Evolutionary conservation across 2,797 vertebrate species (phyloP), one percentile per base, ranked within the genome.

Genomic region (Oryzias dopingdopingensis): DNA sequence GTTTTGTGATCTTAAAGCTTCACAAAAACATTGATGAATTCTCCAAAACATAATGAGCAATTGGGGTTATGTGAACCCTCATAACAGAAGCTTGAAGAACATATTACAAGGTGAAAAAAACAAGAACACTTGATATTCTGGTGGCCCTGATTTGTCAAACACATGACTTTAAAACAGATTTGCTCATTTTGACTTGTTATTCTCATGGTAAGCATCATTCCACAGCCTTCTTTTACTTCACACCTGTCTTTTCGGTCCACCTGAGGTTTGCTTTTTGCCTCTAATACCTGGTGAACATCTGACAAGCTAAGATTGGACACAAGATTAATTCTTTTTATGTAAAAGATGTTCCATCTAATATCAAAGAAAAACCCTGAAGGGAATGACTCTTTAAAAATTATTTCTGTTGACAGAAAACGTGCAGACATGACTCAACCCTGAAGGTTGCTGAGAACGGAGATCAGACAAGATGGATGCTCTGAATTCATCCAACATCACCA

Each of bases 381-480:
- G 6, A 15, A 42, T 45, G 14, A 59, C 29, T 32, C 22, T 46
- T 47, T 62, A 1, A 14, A 14, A n/a, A 37, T 61, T 1, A 70
- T 49, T 62, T 13, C 67, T 41, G 46, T 70, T 41, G 7, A 4
- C 71, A 83, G 77, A 54, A 45, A 18, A 40, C 56, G 44, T 17
- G 37, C 52, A 52, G 62, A 58, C 54, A 51, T 70, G 63, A 78
- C 45, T 48, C 16, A 23, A 55, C 52, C 41, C 59, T 77, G 69
- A 85, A 59, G 49, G 18, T 32, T 64, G 61, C 66, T 56, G 60
- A 59, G 71, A 59, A 67, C 42, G 17, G 18, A 71, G 5, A 55
- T 46, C 44, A 56, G 60, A 51, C 73, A 81, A 54, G 17, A 92
- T 91, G 90, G 86, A 84, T 49, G 65, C 42, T 4, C 50, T 42